phyloP scores from a whole-genome alignment of 2,797 vertebrate species.

The Melanogrammus aeglefinus region DNA sequence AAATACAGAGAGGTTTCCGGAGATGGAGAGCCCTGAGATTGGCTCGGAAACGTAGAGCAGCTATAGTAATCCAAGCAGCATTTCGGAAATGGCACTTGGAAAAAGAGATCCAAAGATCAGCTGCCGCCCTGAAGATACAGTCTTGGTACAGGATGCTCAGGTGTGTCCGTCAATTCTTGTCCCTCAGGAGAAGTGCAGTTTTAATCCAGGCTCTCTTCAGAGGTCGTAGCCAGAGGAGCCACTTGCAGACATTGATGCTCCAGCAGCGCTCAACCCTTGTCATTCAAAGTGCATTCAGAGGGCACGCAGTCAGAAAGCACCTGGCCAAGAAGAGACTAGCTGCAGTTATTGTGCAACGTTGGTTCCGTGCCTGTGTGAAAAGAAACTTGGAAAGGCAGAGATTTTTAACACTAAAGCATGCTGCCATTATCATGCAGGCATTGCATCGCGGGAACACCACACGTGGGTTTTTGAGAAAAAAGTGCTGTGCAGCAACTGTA shows the following conservation, averaged over 20 bases:
- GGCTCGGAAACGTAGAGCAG: constrained; percentile 61
- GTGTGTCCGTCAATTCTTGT: constrained; percentile 61
- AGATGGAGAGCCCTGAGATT: constrained; percentile 71
- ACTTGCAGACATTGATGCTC: constrained; percentile 51
- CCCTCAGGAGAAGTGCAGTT: constrained; percentile 58
- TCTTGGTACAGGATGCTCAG: constrained; percentile 82
- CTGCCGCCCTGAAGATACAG: constrained; percentile 80
- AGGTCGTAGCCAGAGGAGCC: constrained; percentile 54
- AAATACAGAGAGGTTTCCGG: constrained; percentile 77
- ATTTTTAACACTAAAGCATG: constrained; percentile 69
- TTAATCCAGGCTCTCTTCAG: constrained; percentile 80
- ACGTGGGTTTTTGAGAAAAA: constrained; percentile 61
- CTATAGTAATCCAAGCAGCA: constrained; percentile 72
- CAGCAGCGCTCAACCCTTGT: constrained; percentile 68
- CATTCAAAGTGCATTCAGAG: constrained; percentile 82
- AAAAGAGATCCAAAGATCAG: constrained; percentile 44
- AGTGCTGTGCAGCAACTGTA: constrained; percentile 61
- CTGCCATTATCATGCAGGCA: constrained; percentile 76
- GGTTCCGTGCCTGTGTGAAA: constrained; percentile 72
- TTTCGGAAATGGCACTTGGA: constrained; percentile 73
- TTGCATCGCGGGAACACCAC: constrained; percentile 74
- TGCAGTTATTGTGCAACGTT: constrained; percentile 76
- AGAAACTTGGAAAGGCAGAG: constrained; percentile 50
- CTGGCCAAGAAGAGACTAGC: constrained; percentile 59
- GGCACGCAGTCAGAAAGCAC: constrained; percentile 58